Evolutionary conservation across 2,797 vertebrate genomes (phyloP), one percentile per base, ranked within the genome.

Genomic region (Malurus splendens): DNA sequence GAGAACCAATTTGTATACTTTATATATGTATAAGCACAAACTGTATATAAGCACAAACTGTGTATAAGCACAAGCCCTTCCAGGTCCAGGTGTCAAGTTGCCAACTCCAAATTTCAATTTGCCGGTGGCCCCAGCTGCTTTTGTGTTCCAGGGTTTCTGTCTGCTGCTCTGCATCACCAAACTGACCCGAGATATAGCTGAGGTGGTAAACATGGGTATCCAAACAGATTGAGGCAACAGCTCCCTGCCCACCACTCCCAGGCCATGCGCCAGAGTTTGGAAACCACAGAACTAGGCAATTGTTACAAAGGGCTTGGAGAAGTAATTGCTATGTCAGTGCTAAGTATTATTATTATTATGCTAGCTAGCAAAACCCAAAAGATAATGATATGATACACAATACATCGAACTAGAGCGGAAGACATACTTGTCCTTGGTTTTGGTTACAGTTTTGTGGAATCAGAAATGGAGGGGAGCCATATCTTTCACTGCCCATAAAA

Each of bases 301-400:
- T 30, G 39, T 64, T 86, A 50, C 48, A 62, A 68, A 83, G 59
- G 38, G 12, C 45, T 79, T 61, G 33, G 68, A 82, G 54, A 44
- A 13, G 67, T 92, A 95, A 95, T 95, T 91, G 68, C 60, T 74
- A 87, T 86, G 81, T 74, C 73, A 79, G 23, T 79, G 38, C 22
- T 74, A 87, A 90, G 24, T 38, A 85, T 72, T 78, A 81, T 72
- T 93, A 84, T 83, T 93, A 74, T 87, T 82, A 91, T 91, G 18
- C 72, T 90, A 56, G 60, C 72, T 90, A 88, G 82, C 7, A 94
- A 90, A 90, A 32, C 44, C 72, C 75, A 44, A 48, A 90, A 79
- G 60, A 67, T 90, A 93, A 95, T 94, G 2, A 94, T 82, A 95
- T 47, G 94, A 65, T 89, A 92, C 32, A 56, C 11, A 80, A 87